Percentiles rank a stretch among this genome's conserved stretches.
Conservation (phyloP, 2,113 vertebrate species). For the Kryptolebias marmoratus region DNA sequence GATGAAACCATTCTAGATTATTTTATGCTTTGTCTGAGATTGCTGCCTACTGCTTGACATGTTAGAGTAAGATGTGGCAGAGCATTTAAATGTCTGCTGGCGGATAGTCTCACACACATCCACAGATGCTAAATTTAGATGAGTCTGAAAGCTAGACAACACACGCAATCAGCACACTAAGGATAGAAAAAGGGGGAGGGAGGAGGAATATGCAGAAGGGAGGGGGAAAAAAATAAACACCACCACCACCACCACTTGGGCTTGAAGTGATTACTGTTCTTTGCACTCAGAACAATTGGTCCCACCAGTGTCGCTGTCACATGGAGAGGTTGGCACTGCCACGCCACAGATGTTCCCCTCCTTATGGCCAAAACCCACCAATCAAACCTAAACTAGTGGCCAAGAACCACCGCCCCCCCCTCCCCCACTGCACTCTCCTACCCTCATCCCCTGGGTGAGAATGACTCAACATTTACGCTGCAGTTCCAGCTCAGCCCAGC, state of each 20-base stretch:
- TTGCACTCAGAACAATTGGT: conserved; percentile 75
- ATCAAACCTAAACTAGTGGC: conserved; percentile 72
- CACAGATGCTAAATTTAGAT: conserved; percentile 74
- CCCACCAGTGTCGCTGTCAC: conserved; percentile 72
- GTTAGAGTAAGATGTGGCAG: conserved; percentile 19
- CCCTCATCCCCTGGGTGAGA: conserved; percentile 42
- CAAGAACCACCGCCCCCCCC: conserved; percentile 53
- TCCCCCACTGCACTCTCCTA: conserved; percentile 27
- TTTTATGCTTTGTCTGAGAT: conserved; percentile 51
- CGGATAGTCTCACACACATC: conserved; percentile 52
- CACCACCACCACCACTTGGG: conserved; percentile 50
- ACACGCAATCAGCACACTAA: conserved; percentile 61
- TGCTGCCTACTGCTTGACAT: conserved; percentile 11
- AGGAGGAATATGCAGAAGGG: conserved; percentile 24
- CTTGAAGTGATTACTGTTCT: conserved; percentile 79
- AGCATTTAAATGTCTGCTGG: conserved; percentile 37
- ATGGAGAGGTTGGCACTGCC: conserved; percentile 73
- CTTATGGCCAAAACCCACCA: conserved; percentile 75
- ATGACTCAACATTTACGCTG: conserved; percentile 49
- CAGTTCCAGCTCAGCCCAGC: conserved; percentile 46
- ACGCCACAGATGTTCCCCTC: conserved; percentile 74
- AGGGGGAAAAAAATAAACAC: conserved; percentile 12
- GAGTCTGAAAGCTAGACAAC: conserved; percentile 67
- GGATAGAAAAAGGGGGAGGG: conserved; percentile 42
- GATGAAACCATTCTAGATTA: conserved; percentile 73